Evolutionary conservation across 2,113 vertebrate species (phyloP), one percentile per base, ranked within the genome.

Genomic region (Kobus ellipsiprymnus): DNA sequence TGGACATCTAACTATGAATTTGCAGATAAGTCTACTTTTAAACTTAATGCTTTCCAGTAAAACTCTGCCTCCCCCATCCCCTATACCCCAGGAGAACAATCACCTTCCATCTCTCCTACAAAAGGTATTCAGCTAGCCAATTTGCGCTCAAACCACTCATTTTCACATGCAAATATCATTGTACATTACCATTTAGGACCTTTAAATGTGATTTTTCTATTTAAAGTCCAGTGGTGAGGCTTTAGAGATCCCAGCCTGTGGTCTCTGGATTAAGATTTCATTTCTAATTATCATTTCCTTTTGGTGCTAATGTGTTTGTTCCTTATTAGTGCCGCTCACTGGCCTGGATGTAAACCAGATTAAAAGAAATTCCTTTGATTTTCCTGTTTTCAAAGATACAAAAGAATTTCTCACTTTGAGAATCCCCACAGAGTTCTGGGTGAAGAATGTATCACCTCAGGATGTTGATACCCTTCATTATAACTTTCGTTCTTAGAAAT

Each of bases 201-300:
- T 89, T 71, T 90, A 86, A 95, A 60, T 90, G 91, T 17, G 55
- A 64, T 84, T 95, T 82, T 97, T 88, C 95, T 97, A 98, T 91
- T 94, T 95, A 92, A 98, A 98, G 74, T 74, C 92, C 50, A 74
- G 83, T 13, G 52, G 55, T 36, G 11, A 40, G 81, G 80, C 86
- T 92, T 90, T 82, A 62, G 86, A 62, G 87, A 67, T 77, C 92
- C 29, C 90, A 88, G 88, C 92, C 97, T 55, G 96, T 87, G 95
- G 90, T 87, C 81, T 84, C 16, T 4, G 92, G 97, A 98, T 98
- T 97, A 98, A 97, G 96, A 96, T 88, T 98, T 84, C 12, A 12
- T 90, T 97, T 95, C 97, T 97, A 97, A 98, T 98, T 97, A 97
- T 94, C 97, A 98, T 98, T 95, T 97, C 97, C 97, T 98, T 98